A percentile compares a stretch with the other conserved stretches of the same genome.
Evolutionary conservation across 2,113 vertebrate genomes (phyloP).

Genomic region (Bos javanicus): DNA sequence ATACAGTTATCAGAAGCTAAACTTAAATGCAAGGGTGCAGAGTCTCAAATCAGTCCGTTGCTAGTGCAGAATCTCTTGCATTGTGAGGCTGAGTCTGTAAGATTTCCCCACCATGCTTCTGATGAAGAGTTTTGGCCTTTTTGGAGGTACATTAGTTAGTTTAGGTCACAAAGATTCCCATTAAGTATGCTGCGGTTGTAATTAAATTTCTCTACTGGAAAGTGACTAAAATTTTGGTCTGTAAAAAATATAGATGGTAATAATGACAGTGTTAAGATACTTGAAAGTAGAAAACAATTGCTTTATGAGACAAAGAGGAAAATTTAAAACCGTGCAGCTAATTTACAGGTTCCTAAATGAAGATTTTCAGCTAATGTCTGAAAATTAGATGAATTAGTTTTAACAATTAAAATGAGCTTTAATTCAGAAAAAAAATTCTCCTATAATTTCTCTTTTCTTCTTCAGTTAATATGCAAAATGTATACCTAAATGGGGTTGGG

Average conservation of each 20-base stretch:
- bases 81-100: background rate
- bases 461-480: background rate
- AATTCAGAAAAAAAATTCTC: background rate
- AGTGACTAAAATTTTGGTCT: background rate
- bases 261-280: constrained; percentile 25
- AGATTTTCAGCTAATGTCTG: background rate
- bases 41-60: background rate
- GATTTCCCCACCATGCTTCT: background rate
- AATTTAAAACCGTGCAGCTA: background rate
- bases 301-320: background rate
- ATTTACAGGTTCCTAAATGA: background rate
- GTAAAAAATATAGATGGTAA: constrained; percentile 36
- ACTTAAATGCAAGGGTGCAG: background rate
- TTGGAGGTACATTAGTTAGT: background rate
- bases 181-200: background rate
- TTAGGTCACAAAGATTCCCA: constrained; percentile 4
- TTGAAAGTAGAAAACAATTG: constrained; percentile 27
- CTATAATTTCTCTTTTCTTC: background rate
- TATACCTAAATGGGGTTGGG: accelerated
- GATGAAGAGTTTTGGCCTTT: background rate
- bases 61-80: accelerated
- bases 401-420: background rate
- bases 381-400: constrained; percentile 2
- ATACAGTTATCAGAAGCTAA: accelerated
- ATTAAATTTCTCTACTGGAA: constrained; percentile 45